These are phyloP conservation scores for Nomada lathburiana DNA, from an alignment of 2,888 invertebrate species.

Conservation along the genomic window DNA sequence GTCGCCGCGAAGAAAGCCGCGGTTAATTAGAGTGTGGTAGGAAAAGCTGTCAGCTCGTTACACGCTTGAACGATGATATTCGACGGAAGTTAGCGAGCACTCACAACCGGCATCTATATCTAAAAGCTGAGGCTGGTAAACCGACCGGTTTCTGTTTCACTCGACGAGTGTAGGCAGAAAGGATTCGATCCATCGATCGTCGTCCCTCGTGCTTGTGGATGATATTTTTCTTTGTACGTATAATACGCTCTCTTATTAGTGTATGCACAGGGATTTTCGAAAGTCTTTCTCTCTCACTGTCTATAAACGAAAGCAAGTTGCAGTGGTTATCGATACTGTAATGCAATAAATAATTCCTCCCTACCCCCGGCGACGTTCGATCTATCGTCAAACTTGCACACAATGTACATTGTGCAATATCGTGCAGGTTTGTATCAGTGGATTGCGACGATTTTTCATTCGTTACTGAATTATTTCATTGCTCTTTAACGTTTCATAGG, in stretches of 20 bases:
- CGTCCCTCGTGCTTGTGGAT: conserved; percentile 16
- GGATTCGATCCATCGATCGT: conserved; percentile 55
- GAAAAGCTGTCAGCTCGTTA: conserved; percentile 69
- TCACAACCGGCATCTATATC: conserved; percentile 19
- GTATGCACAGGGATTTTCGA: conserved; percentile 50
- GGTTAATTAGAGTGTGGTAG: conserved; percentile 62
- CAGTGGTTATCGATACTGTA: conserved; percentile 47
- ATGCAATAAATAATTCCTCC: conserved; percentile 42
- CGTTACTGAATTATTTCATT: too few relatives aligned
- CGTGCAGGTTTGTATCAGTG: not conserved
- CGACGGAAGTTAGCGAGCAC: conserved; percentile 59
- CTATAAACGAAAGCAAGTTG: conserved; percentile 51
- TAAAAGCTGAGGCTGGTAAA: conserved; percentile 38
- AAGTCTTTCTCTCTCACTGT: conserved; percentile 39
- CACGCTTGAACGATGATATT: conserved; percentile 66
- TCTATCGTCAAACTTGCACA: not conserved
- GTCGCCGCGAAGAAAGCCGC: conserved; percentile 22
- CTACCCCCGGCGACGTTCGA: not conserved
- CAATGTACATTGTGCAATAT: not conserved
- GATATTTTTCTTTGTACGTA: conserved; percentile 16
- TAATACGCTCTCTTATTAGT: not conserved
- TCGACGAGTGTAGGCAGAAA: conserved; percentile 51
- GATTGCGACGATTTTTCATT: too few relatives aligned
- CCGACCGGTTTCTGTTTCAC: conserved; percentile 65
- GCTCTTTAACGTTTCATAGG: too few relatives aligned